Conservation (phyloP, 2,888 invertebrate genomes). For the Toxonevra muliebris region DNA sequence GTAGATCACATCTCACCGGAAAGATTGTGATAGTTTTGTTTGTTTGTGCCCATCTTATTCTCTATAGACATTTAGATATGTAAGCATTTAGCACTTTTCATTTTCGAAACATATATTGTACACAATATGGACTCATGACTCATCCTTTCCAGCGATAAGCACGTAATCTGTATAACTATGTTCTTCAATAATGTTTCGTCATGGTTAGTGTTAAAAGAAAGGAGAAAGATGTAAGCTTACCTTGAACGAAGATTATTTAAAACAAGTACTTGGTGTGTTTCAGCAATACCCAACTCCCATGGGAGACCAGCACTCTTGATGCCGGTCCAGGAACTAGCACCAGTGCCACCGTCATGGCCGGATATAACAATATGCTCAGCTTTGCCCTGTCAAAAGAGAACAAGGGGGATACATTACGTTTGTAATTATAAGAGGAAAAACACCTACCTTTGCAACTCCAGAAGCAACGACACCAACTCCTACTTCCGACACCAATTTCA, state of each 20-base stretch:
- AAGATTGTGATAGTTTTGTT: slow-evolving; percentile 43
- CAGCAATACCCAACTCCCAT: slow-evolving; percentile 98
- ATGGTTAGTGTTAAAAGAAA: slow-evolving; percentile 55
- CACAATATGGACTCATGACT: slow-evolving; percentile 9
- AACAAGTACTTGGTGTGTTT: slow-evolving; percentile 97
- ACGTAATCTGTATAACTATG: slow-evolving; percentile 64
- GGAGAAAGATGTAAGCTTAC: slow-evolving; percentile 58
- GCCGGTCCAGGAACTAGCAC: slow-evolving; percentile 99
- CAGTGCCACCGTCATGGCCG: slow-evolving; percentile 99
- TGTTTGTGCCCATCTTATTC: slow-evolving; percentile 31
- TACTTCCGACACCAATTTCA: slow-evolving; percentile 97
- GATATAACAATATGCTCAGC: slow-evolving; percentile 99
- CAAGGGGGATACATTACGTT: not conserved
- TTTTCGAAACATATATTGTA: slow-evolving; percentile 11
- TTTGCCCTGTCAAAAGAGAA: slow-evolving; percentile 75
- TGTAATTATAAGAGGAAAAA: not conserved
- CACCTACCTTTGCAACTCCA: slow-evolving; percentile 89
- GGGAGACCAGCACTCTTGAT: slow-evolving; percentile 98
- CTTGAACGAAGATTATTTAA: slow-evolving; percentile 88
- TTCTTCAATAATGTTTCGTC: slow-evolving; percentile 60
- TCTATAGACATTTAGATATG: not conserved
- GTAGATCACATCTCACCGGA: slow-evolving; percentile 49
- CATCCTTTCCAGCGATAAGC: slow-evolving; percentile 50
- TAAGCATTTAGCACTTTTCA: not conserved
- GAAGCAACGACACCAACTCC: slow-evolving; percentile 99